Conservation (phyloP, 2,797 vertebrate genomes). For the Cichlasoma orientale region DNA sequence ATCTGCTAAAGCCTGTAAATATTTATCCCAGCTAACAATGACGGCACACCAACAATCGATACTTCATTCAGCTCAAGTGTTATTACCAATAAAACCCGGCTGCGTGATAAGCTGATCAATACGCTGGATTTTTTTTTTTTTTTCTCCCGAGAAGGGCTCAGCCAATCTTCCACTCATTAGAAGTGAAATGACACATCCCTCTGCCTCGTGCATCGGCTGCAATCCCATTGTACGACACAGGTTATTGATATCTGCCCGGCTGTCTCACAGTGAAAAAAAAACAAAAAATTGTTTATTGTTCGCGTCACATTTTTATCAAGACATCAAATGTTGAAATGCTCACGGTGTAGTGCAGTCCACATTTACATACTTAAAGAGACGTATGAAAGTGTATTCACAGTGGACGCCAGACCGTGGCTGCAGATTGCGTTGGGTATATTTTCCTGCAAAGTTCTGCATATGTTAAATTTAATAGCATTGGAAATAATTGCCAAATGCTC, state of each 20-base stretch:
- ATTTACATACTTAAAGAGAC: background rate
- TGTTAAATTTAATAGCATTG: slow-evolving; percentile 41
- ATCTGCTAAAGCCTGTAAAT: slow-evolving; percentile 58
- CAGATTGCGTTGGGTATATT: background rate
- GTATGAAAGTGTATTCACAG: background rate
- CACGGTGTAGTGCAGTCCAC: slow-evolving; percentile 11
- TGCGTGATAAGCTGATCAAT: slow-evolving; percentile 60
- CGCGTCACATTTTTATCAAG: slow-evolving; percentile 26
- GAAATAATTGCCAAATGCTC: slow-evolving; percentile 33
- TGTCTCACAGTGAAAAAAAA: slow-evolving; percentile 13
- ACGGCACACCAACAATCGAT: slow-evolving; percentile 52
- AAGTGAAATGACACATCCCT: slow-evolving; percentile 53
- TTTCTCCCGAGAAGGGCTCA: slow-evolving; percentile 33
- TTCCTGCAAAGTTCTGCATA: background rate
- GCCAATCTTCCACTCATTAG: slow-evolving; percentile 61
- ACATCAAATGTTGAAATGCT: slow-evolving; percentile 27
- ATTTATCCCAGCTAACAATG: slow-evolving; percentile 66
- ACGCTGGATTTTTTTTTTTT: slow-evolving; percentile 8
- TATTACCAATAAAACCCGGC: slow-evolving; percentile 63
- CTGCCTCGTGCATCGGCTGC: slow-evolving; percentile 18
- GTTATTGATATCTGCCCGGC: slow-evolving; percentile 47
- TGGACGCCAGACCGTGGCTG: background rate
- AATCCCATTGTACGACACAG: slow-evolving; percentile 18
- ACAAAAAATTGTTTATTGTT: slow-evolving; percentile 35
- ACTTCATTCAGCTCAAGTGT: slow-evolving; percentile 70